Base-by-base conservation (phyloP, 2,113 vertebrate species). In the Nothoprocta perdicaria region DNA sequence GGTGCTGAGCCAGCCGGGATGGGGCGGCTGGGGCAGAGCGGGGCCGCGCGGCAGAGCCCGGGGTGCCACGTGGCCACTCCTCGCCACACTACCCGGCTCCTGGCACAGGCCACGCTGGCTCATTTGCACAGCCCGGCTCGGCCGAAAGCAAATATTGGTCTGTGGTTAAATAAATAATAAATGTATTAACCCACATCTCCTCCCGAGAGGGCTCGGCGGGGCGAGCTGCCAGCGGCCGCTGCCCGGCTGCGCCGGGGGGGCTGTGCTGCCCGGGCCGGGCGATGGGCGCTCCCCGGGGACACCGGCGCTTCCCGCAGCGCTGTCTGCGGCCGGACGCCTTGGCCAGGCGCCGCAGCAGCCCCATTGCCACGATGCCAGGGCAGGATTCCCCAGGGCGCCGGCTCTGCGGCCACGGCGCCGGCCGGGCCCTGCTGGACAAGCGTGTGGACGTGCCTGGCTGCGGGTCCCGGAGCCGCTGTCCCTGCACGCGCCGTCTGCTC, bases 71-170 rank as follows among this genome's bases (percentile, higher is more conserved):
- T 93, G 88, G 90, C 4, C 2, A 41, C 18, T 5, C 0, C 29
- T 15, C 0, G 0, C 83, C 60, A 65, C 4, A 2, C 3, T 21
- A 33, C 5, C 53, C 43, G 41, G 72, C n/a, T 72, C 79, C 74
- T 89, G 95, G 88, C 75, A 80, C 65, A 1, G 1, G 5, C 26
- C 57, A 27, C 55, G 17, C 26, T 2, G 41, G 61, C 52, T 85
- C 84, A 27, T 72, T 95, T 94, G 76, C 87, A 80, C 92, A 76
- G 9, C 78, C 66, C 72, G 92, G 84, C 94, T 89, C 71, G 52
- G 29, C 67, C 82, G 84, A 93, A 86, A 96, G 93, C 82, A 97
- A 96, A 96, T 96, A 96, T 93, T 96, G 94, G 91, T 95, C 88
- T 87, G 86, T 4, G 24, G 91, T 95, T 95, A 90, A 91, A 89